phyloP scores from a whole-genome alignment of 2,888 invertebrate genomes.

The Ypsolopha scabrella region DNA sequence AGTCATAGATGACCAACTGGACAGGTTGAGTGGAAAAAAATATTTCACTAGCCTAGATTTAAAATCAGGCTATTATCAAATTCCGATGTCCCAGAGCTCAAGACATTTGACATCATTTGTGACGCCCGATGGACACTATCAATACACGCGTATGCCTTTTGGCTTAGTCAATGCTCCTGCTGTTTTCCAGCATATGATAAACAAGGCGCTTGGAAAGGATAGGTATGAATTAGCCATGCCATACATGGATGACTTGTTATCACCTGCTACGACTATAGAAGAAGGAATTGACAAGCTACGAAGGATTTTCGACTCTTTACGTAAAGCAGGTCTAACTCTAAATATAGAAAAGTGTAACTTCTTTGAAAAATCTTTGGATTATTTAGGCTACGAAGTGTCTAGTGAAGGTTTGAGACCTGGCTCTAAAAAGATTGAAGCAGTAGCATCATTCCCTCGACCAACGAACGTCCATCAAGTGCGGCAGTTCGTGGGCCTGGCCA shows the following conservation, averaged over 20 bases:
- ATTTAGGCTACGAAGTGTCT: constrained; percentile 9
- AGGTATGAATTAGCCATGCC: constrained; percentile 7
- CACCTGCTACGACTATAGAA: constrained; percentile 11
- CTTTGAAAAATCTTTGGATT: not conserved
- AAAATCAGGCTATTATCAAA: constrained; percentile 21
- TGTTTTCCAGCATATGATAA: constrained; percentile 20
- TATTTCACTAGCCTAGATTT: constrained; percentile 18
- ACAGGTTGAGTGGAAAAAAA: constrained; percentile 15
- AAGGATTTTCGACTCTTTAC: constrained; percentile 7
- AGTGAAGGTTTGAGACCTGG: constrained; percentile 5
- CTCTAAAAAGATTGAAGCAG: constrained; percentile 6
- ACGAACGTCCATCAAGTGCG: constrained; percentile 16
- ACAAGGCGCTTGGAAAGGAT: constrained; percentile 8
- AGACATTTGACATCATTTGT: constrained; percentile 24
- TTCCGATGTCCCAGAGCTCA: constrained; percentile 14
- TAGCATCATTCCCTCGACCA: constrained; percentile 7
- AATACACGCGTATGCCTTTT: constrained; percentile 19
- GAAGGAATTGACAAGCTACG: constrained; percentile 8
- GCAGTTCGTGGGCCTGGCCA: constrained; percentile 21
- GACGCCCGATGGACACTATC: constrained; percentile 21
- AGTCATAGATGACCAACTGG: constrained; percentile 22
- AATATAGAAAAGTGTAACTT: constrained; percentile 8
- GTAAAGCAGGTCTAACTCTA: constrained; percentile 9
- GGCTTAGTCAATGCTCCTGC: constrained; percentile 19
- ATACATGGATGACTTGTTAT: constrained; percentile 23